phyloP scores from a whole-genome alignment of 2,113 vertebrate species.

The Catagonus wagneri region DNA sequence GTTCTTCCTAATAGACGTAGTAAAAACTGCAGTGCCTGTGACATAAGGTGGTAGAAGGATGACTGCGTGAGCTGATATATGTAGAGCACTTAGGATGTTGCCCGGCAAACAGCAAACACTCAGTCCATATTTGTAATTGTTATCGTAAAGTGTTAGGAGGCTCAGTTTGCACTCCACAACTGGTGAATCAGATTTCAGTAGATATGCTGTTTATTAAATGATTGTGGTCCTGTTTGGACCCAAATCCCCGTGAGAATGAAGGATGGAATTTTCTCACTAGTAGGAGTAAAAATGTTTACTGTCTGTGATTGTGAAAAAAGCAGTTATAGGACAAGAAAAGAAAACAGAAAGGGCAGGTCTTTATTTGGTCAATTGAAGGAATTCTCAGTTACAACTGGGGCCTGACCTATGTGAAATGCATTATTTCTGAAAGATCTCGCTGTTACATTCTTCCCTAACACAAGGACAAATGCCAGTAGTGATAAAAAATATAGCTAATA shows the following conservation, averaged over 20 bases:
- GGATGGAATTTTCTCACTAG: background rate
- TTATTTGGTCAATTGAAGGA: background rate
- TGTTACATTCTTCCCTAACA: background rate
- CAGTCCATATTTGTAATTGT: background rate
- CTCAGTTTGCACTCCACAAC: background rate
- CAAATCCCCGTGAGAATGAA: background rate
- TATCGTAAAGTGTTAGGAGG: background rate
- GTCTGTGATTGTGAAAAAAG: background rate
- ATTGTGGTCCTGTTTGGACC: background rate
- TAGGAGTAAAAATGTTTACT: background rate
- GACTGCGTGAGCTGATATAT: no score
- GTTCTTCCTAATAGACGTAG: background rate
- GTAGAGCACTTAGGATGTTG: background rate
- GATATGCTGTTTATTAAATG: background rate
- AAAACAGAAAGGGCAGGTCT: background rate
- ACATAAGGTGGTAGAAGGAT: no score
- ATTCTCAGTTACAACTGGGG: no score
- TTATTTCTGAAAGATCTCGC: background rate
- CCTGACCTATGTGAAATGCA: background rate
- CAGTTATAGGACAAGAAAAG: no score
- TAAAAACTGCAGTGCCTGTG: rapidly evolving
- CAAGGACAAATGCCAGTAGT: background rate
- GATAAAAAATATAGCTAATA: background rate
- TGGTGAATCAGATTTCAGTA: background rate
- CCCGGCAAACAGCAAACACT: background rate